Evolutionary conservation across 1,140 invertebrate species (phyloP), one percentile per base, ranked within the genome.

Genomic region (Galendromus occidentalis): DNA sequence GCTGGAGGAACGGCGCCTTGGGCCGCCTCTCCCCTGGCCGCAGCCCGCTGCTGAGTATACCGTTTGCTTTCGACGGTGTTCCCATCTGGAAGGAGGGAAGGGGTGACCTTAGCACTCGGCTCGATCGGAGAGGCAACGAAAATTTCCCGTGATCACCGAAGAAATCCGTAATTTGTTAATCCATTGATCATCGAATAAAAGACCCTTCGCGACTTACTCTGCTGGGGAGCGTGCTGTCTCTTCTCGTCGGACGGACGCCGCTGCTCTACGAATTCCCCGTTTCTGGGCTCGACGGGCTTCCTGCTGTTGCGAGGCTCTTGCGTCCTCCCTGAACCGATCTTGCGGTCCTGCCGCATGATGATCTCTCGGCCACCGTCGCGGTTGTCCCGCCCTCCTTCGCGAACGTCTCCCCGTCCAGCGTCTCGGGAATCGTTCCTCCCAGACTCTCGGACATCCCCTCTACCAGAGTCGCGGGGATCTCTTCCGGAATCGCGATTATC

Each of bases 301-400:
- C 51, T 25, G 51, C 25, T 59, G 14, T 25, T 33, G 2, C 51
- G 51, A 22, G 51, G 51, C 17, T 59, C 51, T 18, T 59, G 51
- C 25, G 51, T 59, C 9, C 51, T 59, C 25, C 51, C 51, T 14
- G 51, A 59, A 33, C 51, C 51, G 51, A 59, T 59, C 20, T 59
- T 59, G n/a, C 51, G 14, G 51, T 33, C 51, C 12, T 17, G 51
- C 33, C 33, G 4, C 33, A 39, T 39, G 9, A 39, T 39, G 33
- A 39, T 39, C 9, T 39, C 33, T 4, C 33, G 33, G 4, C 33
- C 33, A 4, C 33, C 51, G 1, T 25, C 14, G 14, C 51, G 51
- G 33, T 59, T 59, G 22, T 33, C 51, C 1, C 51, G 25, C 25
- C 51, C 25, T 22, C 25, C 33, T 6, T 59, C 51, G 14, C 51